Percentiles rank a stretch among this genome's conserved stretches.
These are phyloP conservation scores for Pemphredon lugubris DNA, from an alignment of 2,888 invertebrate genomes.

Conservation along the genomic window DNA sequence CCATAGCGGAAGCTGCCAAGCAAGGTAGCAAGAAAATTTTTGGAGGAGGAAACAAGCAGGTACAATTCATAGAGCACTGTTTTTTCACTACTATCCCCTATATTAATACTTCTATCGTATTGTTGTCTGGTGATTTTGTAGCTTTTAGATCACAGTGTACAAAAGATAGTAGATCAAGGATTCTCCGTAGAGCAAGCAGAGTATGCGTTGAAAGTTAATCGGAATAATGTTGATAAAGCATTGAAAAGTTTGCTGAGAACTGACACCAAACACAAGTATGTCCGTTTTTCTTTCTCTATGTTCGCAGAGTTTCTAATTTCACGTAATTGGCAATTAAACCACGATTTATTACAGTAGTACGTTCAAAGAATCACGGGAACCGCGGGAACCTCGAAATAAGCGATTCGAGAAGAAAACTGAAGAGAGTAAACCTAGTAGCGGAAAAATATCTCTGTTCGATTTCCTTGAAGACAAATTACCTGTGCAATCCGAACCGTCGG, in stretches of 20 bases:
- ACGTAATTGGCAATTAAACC: neutral
- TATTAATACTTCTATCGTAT: slow-evolving; percentile 8
- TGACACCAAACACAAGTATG: slow-evolving; percentile 73
- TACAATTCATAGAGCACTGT: slow-evolving; percentile 51
- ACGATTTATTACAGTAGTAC: slow-evolving; percentile 32
- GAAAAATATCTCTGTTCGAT: slow-evolving; percentile 90
- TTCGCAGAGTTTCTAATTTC: no score
- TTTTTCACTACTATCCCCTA: no score
- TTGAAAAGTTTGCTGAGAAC: slow-evolving; percentile 85
- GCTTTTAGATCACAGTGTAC: slow-evolving; percentile 88
- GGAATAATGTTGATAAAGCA: slow-evolving; percentile 89
- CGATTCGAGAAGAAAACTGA: slow-evolving; percentile 81
- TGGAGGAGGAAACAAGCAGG: slow-evolving; percentile 82
- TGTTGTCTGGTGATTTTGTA: slow-evolving; percentile 64
- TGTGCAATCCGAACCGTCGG: slow-evolving; percentile 81
- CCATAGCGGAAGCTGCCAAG: slow-evolving; percentile 93
- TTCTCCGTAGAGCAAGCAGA: slow-evolving; percentile 90
- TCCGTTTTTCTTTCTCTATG: slow-evolving; percentile 1
- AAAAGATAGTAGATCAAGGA: slow-evolving; percentile 90
- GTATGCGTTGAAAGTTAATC: slow-evolving; percentile 86
- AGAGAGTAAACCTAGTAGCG: slow-evolving; percentile 87
- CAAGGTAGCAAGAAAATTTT: slow-evolving; percentile 83
- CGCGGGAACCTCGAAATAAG: slow-evolving; percentile 81
- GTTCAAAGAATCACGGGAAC: slow-evolving; percentile 75
- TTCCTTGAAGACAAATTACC: slow-evolving; percentile 91